A percentile compares a stretch with the other conserved stretches of the same genome.
These are phyloP conservation scores for Drosophila saltans DNA, from an alignment of 1,140 invertebrate species.

Conservation along the genomic window DNA sequence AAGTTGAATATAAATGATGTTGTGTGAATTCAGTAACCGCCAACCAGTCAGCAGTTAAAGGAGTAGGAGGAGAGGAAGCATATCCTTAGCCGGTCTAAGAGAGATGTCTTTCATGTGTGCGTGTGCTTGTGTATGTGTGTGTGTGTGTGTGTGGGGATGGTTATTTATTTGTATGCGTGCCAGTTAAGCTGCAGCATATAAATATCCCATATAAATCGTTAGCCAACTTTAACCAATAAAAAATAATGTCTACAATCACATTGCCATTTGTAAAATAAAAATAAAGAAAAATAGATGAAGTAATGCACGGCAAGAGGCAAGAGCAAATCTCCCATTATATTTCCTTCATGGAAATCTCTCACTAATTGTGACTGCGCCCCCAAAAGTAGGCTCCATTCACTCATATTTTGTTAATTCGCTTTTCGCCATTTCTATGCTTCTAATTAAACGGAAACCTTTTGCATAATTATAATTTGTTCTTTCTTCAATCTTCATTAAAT, in stretches of 20 bases:
- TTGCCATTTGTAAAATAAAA: constrained; percentile 36
- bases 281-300: not conserved
- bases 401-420: not conserved
- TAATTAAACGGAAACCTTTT: constrained; percentile 9
- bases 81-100: constrained; percentile 36
- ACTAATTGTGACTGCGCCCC: not conserved
- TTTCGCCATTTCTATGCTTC: not conserved
- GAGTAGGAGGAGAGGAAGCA: constrained; percentile 24
- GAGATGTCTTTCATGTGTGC: constrained; percentile 47
- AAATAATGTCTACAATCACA: constrained; percentile 59
- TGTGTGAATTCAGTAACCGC: constrained; percentile 61
- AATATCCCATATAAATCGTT: constrained; percentile 75
- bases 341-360: not conserved
- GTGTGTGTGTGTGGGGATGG: constrained; percentile 30
- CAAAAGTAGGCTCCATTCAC: not conserved
- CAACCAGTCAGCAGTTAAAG: constrained; percentile 34
- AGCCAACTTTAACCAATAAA: constrained; percentile 68
- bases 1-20: constrained; percentile 82
- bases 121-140: not conserved
- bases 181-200: constrained; percentile 63
- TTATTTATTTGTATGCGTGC: constrained; percentile 72
- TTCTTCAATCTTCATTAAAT: constrained; percentile 7
- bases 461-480: constrained; percentile 7
- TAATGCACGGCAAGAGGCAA: no score
- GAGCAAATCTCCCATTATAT: not conserved